Percentiles rank a stretch among this genome's conserved stretches.
Conservation (phyloP, 2,888 invertebrate genomes). For the Cecidostiba fungosa region DNA sequence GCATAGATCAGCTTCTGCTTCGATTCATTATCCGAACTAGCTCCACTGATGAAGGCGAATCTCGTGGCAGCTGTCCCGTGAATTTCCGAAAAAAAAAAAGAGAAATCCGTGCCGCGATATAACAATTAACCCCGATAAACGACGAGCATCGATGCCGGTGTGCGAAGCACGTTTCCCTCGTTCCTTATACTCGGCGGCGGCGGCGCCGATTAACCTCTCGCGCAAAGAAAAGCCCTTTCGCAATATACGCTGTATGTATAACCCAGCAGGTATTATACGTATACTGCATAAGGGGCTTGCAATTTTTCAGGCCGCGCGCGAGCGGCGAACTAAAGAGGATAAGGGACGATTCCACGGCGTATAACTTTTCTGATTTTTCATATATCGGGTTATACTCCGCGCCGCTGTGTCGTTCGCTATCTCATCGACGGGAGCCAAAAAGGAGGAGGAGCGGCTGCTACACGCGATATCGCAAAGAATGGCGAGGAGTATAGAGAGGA, state of each 20-base stretch:
- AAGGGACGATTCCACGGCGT: constrained; percentile 19
- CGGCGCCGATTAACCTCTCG: neutral
- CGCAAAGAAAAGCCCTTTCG: neutral
- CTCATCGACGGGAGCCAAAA: constrained; percentile 22
- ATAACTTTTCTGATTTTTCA: constrained; percentile 57
- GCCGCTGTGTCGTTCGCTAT: neutral
- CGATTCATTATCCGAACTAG: neutral
- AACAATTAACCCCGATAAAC: constrained; percentile 23
- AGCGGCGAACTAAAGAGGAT: constrained; percentile 44
- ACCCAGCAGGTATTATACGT: neutral
- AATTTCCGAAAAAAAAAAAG: constrained; percentile 1
- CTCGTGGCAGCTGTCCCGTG: neutral
- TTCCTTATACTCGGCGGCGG: neutral
- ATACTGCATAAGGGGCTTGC: constrained; percentile 1
- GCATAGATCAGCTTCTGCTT: too few species aligned
- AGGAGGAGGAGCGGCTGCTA: neutral
- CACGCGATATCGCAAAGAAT: constrained; percentile 41
- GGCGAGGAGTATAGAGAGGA: constrained; percentile 18
- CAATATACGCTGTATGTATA: neutral
- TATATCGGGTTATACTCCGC: constrained; percentile 34
- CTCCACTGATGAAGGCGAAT: neutral
- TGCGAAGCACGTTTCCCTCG: neutral
- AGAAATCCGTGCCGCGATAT: neutral
- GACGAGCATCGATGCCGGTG: neutral
- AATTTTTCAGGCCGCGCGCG: constrained; percentile 31